Percentiles rank a stretch among this genome's conserved stretches.
phyloP scores from a whole-genome alignment of 2,797 vertebrate species.

The Nannoperca obscura region DNA sequence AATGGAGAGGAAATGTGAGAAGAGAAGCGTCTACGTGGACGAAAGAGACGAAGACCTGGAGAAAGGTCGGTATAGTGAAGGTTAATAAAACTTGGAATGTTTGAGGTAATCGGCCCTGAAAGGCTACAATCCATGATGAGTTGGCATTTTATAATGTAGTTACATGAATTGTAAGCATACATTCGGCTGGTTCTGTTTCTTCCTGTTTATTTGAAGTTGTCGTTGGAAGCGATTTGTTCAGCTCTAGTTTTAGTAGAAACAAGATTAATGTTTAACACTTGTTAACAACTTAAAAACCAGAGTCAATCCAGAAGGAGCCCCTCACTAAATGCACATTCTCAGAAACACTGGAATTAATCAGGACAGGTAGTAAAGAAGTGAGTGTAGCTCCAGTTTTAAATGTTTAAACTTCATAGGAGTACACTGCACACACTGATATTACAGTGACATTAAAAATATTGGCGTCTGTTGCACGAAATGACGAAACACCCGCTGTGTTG shows the following conservation, averaged over 20 bases:
- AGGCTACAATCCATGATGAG: background rate
- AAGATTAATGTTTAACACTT: background rate
- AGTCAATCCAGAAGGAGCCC: no score
- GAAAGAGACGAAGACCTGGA: conserved; percentile 96
- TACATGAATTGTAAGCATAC: background rate
- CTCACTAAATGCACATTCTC: background rate
- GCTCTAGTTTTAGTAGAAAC: background rate
- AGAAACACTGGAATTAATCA: background rate
- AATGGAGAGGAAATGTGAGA: conserved; percentile 97
- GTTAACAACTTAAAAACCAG: background rate
- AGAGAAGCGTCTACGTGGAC: conserved; percentile 95
- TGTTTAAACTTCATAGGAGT: no score
- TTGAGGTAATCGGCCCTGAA: background rate
- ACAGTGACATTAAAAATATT: background rate
- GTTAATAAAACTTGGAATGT: no score
- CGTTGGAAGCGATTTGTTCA: background rate
- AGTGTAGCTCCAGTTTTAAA: background rate
- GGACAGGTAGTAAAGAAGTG: background rate
- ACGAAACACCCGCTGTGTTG: background rate
- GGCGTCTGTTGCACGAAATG: background rate
- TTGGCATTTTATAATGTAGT: background rate
- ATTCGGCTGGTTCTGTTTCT: background rate
- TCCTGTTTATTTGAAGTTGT: background rate
- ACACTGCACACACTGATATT: background rate
- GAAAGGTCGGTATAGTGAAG: conserved; percentile 83